These are phyloP conservation scores for Papilio machaon DNA, from an alignment of 1,140 invertebrate species.

Conservation along the genomic window DNA sequence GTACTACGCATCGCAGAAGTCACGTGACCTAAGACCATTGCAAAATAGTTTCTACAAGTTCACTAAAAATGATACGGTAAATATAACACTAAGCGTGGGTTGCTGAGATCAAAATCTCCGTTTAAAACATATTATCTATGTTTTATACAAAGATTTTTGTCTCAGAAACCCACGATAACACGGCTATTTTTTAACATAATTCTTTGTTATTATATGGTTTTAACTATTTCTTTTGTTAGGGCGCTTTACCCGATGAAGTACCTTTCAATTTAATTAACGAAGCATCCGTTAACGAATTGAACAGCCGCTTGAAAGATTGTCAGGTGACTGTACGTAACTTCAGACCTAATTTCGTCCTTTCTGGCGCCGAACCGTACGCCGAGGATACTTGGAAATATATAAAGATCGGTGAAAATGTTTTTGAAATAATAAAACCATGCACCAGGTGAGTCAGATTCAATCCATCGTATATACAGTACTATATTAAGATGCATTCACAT, in stretches of 20 bases:
- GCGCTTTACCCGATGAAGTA: slow-evolving; percentile 83
- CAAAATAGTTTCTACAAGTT: slow-evolving; percentile 63
- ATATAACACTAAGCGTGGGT: no score
- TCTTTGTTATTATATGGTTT: slow-evolving; percentile 13
- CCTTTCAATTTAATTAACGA: slow-evolving; percentile 85
- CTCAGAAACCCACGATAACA: neutral
- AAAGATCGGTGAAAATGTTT: slow-evolving; percentile 85
- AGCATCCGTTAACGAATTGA: slow-evolving; percentile 85
- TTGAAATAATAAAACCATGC: slow-evolving; percentile 86
- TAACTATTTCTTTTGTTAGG: slow-evolving; percentile 62
- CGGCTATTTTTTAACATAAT: slow-evolving; percentile 19
- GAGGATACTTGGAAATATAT: slow-evolving; percentile 88
- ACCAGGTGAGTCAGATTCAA: slow-evolving; percentile 71
- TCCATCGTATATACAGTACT: neutral
- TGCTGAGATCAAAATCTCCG: neutral
- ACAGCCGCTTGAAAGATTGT: slow-evolving; percentile 73
- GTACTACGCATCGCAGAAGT: slow-evolving; percentile 82
- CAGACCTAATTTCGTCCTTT: slow-evolving; percentile 86
- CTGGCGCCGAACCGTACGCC: slow-evolving; percentile 83
- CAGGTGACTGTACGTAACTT: slow-evolving; percentile 82
- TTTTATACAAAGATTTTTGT: neutral
- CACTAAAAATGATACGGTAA: slow-evolving; percentile 66
- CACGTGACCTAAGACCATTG: slow-evolving; percentile 50
- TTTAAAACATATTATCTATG: neutral
- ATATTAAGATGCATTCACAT: no score